Evolutionary conservation across 2,113 vertebrate genomes (phyloP).

Genomic region (Microtus montanus): DNA sequence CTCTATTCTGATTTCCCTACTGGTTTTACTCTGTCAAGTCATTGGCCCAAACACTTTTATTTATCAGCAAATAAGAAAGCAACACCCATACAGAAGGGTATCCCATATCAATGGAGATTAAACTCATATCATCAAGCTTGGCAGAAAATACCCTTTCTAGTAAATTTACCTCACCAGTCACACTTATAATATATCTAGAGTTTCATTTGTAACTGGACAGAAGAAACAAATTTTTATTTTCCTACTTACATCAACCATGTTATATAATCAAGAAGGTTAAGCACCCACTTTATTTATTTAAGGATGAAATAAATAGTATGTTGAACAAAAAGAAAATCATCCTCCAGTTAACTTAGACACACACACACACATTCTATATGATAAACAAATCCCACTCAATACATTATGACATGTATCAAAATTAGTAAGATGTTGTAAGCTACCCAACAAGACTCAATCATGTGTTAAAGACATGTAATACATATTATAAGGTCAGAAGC

Average conservation of each 20-base stretch:
- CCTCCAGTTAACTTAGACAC: neutral
- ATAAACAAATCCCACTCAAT: neutral
- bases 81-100: no score
- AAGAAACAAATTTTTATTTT: neutral
- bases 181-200: neutral
- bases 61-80: no score
- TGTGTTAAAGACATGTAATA: neutral
- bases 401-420: neutral
- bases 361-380: neutral
- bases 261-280: slow-evolving; percentile 31
- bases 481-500: neutral
- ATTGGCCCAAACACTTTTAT: no score
- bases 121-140: neutral
- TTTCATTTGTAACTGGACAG: neutral
- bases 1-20: no score
- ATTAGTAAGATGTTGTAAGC: neutral
- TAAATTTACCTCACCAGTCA: neutral
- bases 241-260: neutral
- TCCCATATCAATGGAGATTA: neutral
- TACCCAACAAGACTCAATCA: neutral
- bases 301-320: neutral
- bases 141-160: no score
- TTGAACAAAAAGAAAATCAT: neutral
- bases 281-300: neutral
- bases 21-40: no score